phyloP scores from a whole-genome alignment of 2,113 vertebrate genomes.

The Anoplopoma fimbria region DNA sequence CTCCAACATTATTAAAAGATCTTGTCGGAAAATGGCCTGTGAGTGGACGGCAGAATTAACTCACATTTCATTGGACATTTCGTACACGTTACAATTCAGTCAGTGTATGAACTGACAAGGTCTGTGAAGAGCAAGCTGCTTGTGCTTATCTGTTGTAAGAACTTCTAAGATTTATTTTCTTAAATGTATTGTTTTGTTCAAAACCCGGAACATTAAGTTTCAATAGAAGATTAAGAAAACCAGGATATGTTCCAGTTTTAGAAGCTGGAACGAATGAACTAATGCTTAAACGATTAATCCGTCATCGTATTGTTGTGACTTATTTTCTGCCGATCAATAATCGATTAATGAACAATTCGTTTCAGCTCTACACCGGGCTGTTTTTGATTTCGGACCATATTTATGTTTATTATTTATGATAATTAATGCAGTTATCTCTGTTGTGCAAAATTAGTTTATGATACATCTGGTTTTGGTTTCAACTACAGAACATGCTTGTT shows the following conservation, averaged over 20 bases:
- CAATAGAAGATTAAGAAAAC: too few relatives aligned
- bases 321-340: background rate
- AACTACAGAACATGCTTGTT: background rate
- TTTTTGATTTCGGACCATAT: background rate
- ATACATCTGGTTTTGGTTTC: background rate
- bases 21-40: background rate
- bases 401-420: background rate
- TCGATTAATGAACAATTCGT: background rate
- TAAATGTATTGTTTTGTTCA: too few relatives aligned
- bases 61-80: constrained; percentile 5
- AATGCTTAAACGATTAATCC: too few relatives aligned
- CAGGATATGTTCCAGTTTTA: too few relatives aligned
- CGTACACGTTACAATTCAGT: background rate
- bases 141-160: background rate
- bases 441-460: background rate
- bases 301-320: background rate
- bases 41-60: background rate
- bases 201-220: too few relatives aligned
- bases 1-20: constrained; percentile 31
- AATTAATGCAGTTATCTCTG: background rate
- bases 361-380: background rate
- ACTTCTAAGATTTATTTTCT: background rate
- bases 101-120: background rate
- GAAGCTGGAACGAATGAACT: too few relatives aligned
- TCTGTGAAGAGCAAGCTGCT: background rate